Evolutionary conservation across 2,113 vertebrate genomes (phyloP), one percentile per base, ranked within the genome.

Genomic region (Clupea harengus): DNA sequence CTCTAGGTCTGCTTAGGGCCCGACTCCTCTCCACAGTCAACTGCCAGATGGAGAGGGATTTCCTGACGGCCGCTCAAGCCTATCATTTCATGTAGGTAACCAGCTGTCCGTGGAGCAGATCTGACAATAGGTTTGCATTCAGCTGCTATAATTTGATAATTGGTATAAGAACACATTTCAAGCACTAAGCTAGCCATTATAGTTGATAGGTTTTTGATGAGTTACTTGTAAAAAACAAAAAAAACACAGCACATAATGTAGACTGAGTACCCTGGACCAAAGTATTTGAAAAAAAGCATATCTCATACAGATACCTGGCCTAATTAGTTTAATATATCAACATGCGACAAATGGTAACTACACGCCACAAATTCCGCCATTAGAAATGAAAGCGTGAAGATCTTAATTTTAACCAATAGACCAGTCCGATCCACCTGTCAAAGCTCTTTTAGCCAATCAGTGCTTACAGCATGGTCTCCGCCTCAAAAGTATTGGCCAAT

Each of bases 321-420:
- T 39, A 78, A 78, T 67, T 67, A 28, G 32, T 78, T 78, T 1
- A 78, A 28, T 78, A 32, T 78, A 32, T 32, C 28, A 32, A 32
- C 72, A 78, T 78, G 10, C 32, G 72, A 39, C 72, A 78, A 78
- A 78, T 44, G 9, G 25, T 32, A 78, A 44, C 72, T 78, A 15
- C 72, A 78, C 9, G 72, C 72, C 72, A 75, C 28, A 78, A 78
- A 78, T 78, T 78, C 72, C 72, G 72, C 72, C 72, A 78, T 78
- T 28, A 78, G 72, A 78, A 78, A 78, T 78, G 39, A 39, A 78
- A 17, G 25, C 32, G 13, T 39, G 28, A 39, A 78, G 72, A 78
- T 78, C 28, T 78, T 32, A 78, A 78, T 39, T 78, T 78, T 78
- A 39, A 39, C 72, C 72, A 78, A 78, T 78, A 39, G 13, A 32